Evolutionary conservation across 2,888 invertebrate species (phyloP).

Genomic region (Drosophila tripunctata): DNA sequence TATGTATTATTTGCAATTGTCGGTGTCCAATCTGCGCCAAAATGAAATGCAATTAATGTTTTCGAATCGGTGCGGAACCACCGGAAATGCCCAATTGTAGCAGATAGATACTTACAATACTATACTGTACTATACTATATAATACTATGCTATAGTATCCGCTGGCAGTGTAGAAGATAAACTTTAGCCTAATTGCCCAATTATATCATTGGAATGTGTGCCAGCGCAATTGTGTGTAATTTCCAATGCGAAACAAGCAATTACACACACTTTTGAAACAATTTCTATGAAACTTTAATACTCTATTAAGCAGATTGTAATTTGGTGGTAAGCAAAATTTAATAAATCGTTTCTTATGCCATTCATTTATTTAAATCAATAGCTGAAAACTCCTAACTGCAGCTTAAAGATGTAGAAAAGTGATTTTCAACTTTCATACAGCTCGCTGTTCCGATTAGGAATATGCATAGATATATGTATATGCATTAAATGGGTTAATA

Average conservation of each 20-base stretch:
- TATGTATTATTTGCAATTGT: conserved; percentile 9
- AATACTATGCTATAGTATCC: too few relatives aligned
- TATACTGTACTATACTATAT: too few relatives aligned
- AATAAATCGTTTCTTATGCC: too few relatives aligned
- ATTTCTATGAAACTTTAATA: neutral
- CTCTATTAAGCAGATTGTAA: neutral
- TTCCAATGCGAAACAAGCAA: conserved; percentile 8
- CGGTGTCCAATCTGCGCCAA: conserved; percentile 18
- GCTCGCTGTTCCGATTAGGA: conserved; percentile 1
- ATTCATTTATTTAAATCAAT: too few relatives aligned
- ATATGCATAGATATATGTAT: neutral
- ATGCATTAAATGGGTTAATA: neutral
- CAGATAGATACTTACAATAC: too few relatives aligned
- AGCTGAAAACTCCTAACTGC: too few relatives aligned
- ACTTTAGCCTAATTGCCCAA: conserved; percentile 58
- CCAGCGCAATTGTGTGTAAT: conserved; percentile 12
- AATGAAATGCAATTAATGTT: conserved; percentile 46
- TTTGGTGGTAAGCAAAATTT: too few relatives aligned
- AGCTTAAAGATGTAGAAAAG: too few relatives aligned
- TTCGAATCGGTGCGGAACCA: conserved; percentile 17
- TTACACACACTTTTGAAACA: neutral
- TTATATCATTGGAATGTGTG: conserved; percentile 54
- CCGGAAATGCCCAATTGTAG: conserved; percentile 36
- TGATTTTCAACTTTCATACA: neutral
- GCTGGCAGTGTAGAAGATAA: too few relatives aligned